Evolutionary conservation across 2,113 vertebrate species (phyloP), one percentile per base, ranked within the genome.

Genomic region (Hiodon tergisus): DNA sequence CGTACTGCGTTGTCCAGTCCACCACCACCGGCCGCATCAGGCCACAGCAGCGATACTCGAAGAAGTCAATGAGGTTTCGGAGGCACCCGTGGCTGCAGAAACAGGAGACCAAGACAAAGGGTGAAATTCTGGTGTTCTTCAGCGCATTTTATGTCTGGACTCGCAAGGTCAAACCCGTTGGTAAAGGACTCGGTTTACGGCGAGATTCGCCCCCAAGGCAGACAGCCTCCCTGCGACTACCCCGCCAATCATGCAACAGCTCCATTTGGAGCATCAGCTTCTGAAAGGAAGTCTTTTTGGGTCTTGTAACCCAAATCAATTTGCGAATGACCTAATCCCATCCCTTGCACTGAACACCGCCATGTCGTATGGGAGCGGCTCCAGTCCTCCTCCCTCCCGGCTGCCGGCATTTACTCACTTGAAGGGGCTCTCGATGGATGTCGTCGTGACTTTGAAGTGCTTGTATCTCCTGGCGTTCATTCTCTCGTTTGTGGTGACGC

Each of bases 401-500:
- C 7, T 54, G 16, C 31, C 11, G 16, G 17, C 48, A 16, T 4
- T 66, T 77, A 90, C 93, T 87, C 88, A 99, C 97, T 98, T 99
- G 92, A 99, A 99, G 69, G 97, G 97, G 82, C 97, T 99, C 90
- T 99, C 97, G 82, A 99, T 99, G 85, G 97, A 98, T 2, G 97
- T 99, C 77, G 97, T 95, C 60, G 97, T 99, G 82, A 99, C 95
- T 94, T 99, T 99, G 94, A 99, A 99, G 95, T 99, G 97, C 93
- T 99, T 98, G 82, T 99, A 99, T 87, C 97, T 91, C 84, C 97
- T 95, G 63, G 97, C 97, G 79, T 99, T 99, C 97, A 99, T 98
- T 83, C 97, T 93, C 88, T 99, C 97, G 75, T 99, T 99, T 88
- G 97, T 99, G 50, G 97, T 99, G 88, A 99, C 97, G 79, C 97